A percentile compares a stretch with the other conserved stretches of the same genome.
Evolutionary conservation across 2,797 vertebrate genomes (phyloP).

Genomic region (Chelonia mydas): DNA sequence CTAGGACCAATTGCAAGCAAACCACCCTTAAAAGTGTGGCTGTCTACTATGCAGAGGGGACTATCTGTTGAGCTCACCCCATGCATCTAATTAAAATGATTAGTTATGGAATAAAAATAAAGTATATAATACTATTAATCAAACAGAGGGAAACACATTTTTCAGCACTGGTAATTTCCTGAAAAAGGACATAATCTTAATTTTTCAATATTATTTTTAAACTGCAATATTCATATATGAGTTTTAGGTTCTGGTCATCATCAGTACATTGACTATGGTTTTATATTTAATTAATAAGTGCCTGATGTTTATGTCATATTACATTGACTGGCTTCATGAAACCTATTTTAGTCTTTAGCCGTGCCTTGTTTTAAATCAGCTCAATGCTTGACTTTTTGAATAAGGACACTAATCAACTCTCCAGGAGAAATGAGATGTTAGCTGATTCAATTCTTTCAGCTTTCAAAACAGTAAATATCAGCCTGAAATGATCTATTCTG

Average conservation of each 20-base stretch:
- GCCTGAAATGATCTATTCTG: constrained; percentile 23
- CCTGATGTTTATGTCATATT: constrained; percentile 20
- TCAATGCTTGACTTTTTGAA: constrained; percentile 28
- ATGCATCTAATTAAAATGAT: neutral
- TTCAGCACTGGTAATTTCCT: neutral
- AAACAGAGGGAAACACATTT: neutral
- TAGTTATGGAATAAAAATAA: neutral
- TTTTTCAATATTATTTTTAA: neutral
- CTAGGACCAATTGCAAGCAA: neutral
- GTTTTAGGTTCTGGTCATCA: neutral
- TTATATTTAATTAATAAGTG: constrained; percentile 31
- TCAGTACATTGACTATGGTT: neutral
- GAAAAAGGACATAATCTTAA: neutral
- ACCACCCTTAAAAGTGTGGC: neutral
- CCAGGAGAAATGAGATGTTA: constrained; percentile 4
- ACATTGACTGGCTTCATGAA: constrained; percentile 11
- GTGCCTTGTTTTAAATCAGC: constrained; percentile 22
- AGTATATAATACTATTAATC: neutral
- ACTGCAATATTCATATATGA: neutral
- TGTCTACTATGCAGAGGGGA: neutral
- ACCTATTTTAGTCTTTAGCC: constrained; percentile 13
- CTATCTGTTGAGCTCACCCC: neutral
- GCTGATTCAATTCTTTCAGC: constrained; percentile 48
- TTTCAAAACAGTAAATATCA: constrained; percentile 56
- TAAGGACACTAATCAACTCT: constrained; percentile 42